Conservation (phyloP, 2,888 invertebrate genomes). For the Cerceris rybyensis region DNA sequence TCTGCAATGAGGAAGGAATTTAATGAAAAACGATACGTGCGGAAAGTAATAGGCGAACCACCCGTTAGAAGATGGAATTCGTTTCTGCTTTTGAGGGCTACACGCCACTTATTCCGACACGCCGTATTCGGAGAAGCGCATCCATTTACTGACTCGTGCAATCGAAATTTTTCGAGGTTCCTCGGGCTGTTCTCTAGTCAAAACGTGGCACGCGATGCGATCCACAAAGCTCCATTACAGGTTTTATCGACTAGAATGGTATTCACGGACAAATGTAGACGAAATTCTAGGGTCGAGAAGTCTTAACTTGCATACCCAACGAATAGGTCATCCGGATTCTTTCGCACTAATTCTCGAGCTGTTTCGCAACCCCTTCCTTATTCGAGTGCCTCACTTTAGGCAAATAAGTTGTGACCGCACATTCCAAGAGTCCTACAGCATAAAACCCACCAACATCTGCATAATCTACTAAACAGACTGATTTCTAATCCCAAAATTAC, state of each 20-base stretch:
- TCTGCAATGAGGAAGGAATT: too few species aligned
- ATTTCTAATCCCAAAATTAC: too few species aligned
- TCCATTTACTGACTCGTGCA: slow-evolving; percentile 45
- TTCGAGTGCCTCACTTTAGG: too few species aligned
- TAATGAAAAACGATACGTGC: too few species aligned
- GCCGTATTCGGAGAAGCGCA: slow-evolving; percentile 42
- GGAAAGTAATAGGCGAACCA: slow-evolving; percentile 1
- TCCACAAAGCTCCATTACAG: slow-evolving; percentile 31
- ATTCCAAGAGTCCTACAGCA: too few species aligned
- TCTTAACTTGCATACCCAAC: not conserved
- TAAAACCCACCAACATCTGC: too few species aligned
- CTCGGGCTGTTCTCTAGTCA: slow-evolving; percentile 9
- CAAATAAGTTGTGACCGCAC: too few species aligned
- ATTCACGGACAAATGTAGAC: slow-evolving; percentile 40
- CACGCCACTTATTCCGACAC: slow-evolving; percentile 43
- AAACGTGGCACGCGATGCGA: slow-evolving; percentile 57
- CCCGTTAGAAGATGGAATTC: slow-evolving; percentile 43
- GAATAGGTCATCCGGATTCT: slow-evolving; percentile 8
- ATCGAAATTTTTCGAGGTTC: slow-evolving; percentile 54
- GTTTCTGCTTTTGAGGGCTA: slow-evolving; percentile 41
- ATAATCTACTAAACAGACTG: too few species aligned
- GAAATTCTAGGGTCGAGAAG: slow-evolving; percentile 10
- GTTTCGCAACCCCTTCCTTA: not conserved
- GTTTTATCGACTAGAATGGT: slow-evolving; percentile 38
- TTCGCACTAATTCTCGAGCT: slow-evolving; percentile 4